phyloP scores from a whole-genome alignment of 2,113 vertebrate genomes.

The Tragelaphus imberbis region DNA sequence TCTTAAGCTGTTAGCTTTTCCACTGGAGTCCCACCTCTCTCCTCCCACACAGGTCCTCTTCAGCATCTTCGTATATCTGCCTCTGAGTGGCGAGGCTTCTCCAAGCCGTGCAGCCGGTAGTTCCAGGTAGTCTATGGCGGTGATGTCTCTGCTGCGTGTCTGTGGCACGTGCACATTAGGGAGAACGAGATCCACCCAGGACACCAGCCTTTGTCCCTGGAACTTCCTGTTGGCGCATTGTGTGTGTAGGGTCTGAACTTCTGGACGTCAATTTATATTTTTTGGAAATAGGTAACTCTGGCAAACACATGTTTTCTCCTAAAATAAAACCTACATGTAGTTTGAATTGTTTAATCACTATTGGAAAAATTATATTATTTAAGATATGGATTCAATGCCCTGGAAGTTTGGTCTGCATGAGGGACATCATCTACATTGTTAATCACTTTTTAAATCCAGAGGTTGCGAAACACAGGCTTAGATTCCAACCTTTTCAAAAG shows the following conservation, averaged over 20 bases:
- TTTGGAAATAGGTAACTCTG: not conserved
- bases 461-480: not conserved
- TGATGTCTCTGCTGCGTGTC: rapidly evolving
- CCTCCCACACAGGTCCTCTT: rapidly evolving
- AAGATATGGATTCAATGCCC: not conserved
- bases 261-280: not conserved
- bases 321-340: not conserved
- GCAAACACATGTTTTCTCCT: not conserved
- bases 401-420: not conserved
- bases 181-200: rapidly evolving
- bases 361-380: not conserved
- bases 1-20: not conserved
- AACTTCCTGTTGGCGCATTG: not conserved
- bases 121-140: rapidly evolving
- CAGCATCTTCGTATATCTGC: rapidly evolving
- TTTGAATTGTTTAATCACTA: not conserved
- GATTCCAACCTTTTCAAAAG: not conserved
- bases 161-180: rapidly evolving
- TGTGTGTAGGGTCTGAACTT: not conserved
- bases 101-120: rapidly evolving
- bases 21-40: not conserved
- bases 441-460: not conserved
- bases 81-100: rapidly evolving
- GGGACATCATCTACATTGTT: not conserved
- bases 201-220: rapidly evolving